A percentile compares a stretch with the other conserved stretches of the same genome.
Conservation (phyloP, 2,797 vertebrate genomes). For the Crypturellus tataupa region DNA sequence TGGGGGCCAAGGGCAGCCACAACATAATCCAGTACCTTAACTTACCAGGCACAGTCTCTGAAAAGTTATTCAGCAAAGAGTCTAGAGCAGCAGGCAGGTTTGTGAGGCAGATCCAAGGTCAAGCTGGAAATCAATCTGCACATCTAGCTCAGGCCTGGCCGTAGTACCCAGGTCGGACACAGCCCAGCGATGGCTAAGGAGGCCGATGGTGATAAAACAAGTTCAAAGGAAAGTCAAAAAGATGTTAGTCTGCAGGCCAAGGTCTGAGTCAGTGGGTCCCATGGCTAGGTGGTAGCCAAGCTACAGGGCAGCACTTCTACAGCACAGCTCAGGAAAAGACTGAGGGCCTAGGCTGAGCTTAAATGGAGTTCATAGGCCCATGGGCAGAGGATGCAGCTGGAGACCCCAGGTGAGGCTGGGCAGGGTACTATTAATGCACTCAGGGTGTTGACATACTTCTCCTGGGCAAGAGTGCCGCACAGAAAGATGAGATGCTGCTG, state of each 20-base stretch:
- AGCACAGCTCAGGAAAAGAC: neutral
- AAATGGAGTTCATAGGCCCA: neutral
- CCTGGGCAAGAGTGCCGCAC: neutral
- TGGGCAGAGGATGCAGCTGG: neutral
- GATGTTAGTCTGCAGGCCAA: neutral
- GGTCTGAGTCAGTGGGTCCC: accelerated
- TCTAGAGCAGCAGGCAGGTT: neutral
- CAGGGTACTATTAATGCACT: neutral
- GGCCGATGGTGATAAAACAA: neutral
- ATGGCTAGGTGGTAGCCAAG: neutral
- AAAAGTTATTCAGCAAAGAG: neutral
- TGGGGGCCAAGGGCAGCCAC: neutral
- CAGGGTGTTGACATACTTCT: neutral
- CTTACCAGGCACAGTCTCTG: neutral
- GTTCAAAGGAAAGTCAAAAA: neutral
- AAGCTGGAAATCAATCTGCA: neutral
- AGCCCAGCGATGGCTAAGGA: neutral
- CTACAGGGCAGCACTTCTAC: neutral
- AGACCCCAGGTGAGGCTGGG: neutral
- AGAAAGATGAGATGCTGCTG: neutral
- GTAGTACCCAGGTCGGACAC: neutral
- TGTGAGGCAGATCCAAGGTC: neutral
- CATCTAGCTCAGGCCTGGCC: neutral
- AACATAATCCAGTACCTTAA: neutral
- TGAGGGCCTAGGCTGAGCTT: neutral